phyloP scores from a whole-genome alignment of 2,797 vertebrate species.

The Sylvia borin region DNA sequence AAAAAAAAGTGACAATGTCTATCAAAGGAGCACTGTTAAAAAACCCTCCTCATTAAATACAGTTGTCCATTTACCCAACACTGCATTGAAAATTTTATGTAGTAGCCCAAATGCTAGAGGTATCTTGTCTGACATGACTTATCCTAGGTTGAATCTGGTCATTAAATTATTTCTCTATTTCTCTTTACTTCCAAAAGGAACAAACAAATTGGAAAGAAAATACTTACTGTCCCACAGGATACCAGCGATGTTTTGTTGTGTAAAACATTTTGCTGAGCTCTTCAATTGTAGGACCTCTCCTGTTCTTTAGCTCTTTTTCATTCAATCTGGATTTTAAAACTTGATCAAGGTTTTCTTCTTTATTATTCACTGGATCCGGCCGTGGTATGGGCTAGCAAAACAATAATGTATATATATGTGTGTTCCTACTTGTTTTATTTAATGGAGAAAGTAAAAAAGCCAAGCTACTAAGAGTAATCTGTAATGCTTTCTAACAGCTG shows the following conservation, averaged over 20 bases:
- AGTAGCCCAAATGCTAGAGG: neutral
- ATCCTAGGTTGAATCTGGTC: neutral
- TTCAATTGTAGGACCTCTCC: constrained; percentile 83
- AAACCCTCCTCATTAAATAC: neutral
- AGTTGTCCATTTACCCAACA: neutral
- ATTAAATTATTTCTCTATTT: neutral
- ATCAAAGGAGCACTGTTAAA: neutral
- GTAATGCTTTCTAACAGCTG: neutral
- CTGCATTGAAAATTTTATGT: neutral
- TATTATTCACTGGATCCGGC: constrained; percentile 80
- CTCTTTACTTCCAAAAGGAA: neutral
- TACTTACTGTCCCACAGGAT: constrained; percentile 92
- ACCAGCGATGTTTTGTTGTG: constrained; percentile 96
- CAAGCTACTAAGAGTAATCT: neutral
- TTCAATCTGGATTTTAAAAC: constrained; percentile 86
- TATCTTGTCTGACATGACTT: neutral
- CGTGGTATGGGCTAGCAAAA: constrained; percentile 83
- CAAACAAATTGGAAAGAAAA: neutral
- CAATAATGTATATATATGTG: neutral
- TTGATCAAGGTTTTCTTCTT: constrained; percentile 88
- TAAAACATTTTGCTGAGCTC: constrained; percentile 96
- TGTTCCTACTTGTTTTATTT: neutral
- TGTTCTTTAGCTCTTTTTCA: constrained; percentile 70
- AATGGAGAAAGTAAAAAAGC: neutral
- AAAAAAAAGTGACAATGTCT: neutral